Base-by-base conservation (phyloP, 2,888 invertebrate genomes). In the Archips crataeganus region DNA sequence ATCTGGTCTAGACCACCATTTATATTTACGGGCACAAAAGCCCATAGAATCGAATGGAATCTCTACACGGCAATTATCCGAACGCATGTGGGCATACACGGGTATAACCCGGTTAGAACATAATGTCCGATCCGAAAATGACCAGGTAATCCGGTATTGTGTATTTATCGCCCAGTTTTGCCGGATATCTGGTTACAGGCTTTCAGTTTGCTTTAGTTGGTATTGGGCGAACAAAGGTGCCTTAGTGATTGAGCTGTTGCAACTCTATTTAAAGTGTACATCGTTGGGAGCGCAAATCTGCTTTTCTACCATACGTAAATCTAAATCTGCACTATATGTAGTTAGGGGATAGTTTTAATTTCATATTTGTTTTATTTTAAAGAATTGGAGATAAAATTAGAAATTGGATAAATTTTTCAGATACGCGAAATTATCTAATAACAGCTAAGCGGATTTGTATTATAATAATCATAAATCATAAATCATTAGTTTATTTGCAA, bases 101-200 rank as follows among this genome's bases (percentile, higher is more conserved):
- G 65, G 13, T 61, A 45, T 63, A 73, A 68, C 15, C 68, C 39
- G 32, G 73, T 73, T 73, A 68, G 49, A 73, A 73, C 68, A 73
- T 73, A 73, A 73, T 64, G 68, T 73, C 68, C 63, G 68, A 70
- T 45, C 32, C 63, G 10, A 54, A 39, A 63, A 70, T 63, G 63
- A 42, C 45, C 54, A 10, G 54, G 45, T 70, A 70, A 70, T 70
- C 61, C 66, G n/a, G 67, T 68, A 63, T 73, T 68, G 68, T 57
- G 72, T 68, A 72, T 72, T 72, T 67, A 62, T 62, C 47, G 47
- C 45, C 45, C 54, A 39, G 61, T 72, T 67, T 71, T 61, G 66
- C 62, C n/a, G 64, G 49, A 34, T 64, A 64, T 32, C 47, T 6
- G 63, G 32, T 9, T 61, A 5, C 45, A 3, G 8, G 39, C 15